phyloP scores from a whole-genome alignment of 2,797 vertebrate species.

The Craterocephalus amniculus region DNA sequence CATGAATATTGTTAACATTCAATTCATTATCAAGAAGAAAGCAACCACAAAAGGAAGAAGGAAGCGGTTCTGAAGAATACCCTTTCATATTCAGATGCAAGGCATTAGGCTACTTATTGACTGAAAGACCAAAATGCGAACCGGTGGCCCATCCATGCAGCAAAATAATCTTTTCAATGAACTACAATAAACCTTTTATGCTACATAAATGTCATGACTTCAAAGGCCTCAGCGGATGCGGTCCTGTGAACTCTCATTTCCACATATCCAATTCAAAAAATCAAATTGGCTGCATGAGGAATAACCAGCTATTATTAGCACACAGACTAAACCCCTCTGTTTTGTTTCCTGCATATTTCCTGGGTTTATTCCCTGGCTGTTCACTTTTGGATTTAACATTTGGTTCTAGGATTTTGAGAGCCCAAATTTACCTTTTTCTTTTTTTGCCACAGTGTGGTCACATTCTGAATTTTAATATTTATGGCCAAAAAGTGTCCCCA shows the following conservation, averaged over 20 bases:
- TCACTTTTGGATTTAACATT: not conserved
- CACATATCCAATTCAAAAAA: slow-evolving; percentile 32
- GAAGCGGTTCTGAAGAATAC: not conserved
- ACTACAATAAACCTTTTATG: slow-evolving; percentile 29
- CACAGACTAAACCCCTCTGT: slow-evolving; percentile 4
- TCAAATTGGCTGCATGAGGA: slow-evolving; percentile 29
- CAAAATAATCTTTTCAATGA: slow-evolving; percentile 4
- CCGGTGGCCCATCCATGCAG: slow-evolving; percentile 33
- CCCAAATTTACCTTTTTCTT: too few species aligned
- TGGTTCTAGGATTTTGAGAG: not conserved
- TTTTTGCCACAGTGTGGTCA: not conserved
- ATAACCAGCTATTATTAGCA: slow-evolving; percentile 41
- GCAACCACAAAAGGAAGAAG: not conserved
- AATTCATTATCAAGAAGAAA: not conserved
- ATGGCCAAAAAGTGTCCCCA: not conserved
- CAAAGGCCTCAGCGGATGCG: slow-evolving; percentile 10
- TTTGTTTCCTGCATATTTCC: not conserved
- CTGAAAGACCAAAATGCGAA: slow-evolving; percentile 32
- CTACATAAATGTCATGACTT: slow-evolving; percentile 33
- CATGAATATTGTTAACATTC: not conserved
- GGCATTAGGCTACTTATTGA: not conserved
- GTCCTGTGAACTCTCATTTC: slow-evolving; percentile 30
- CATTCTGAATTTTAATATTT: slow-evolving; percentile 15
- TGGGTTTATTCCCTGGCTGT: not conserved
- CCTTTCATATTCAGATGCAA: not conserved